Evolutionary conservation across 1,140 invertebrate genomes (phyloP).

Genomic region (Drosophila orosa): DNA sequence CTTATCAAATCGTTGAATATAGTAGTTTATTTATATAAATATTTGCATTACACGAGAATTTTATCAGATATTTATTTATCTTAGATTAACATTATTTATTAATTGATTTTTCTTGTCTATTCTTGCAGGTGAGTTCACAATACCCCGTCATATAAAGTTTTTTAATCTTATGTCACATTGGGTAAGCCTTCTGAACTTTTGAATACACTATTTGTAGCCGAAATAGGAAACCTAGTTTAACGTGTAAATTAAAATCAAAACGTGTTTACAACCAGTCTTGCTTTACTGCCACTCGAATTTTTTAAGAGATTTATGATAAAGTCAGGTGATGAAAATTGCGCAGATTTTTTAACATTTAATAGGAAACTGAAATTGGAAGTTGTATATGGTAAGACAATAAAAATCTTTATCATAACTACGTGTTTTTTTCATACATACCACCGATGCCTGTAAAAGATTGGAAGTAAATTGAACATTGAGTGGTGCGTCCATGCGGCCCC

Average conservation of each 20-base stretch:
- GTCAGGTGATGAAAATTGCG: constrained; percentile 17
- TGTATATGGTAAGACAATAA: constrained; percentile 19
- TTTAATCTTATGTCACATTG: constrained; percentile 24
- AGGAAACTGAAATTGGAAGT: constrained; percentile 28
- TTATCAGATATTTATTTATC: constrained; percentile 24
- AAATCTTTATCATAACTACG: constrained; percentile 17
- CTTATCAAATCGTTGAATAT: constrained; percentile 14
- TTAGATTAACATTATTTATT: constrained; percentile 13
- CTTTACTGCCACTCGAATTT: constrained; percentile 2
- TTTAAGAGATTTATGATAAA: constrained; percentile 25
- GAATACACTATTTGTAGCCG: neutral
- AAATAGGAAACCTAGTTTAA: neutral
- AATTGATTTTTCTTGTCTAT: constrained; percentile 28
- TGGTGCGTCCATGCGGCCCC: neutral
- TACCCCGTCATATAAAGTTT: constrained; percentile 11
- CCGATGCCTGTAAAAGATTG: neutral
- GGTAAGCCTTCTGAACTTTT: constrained; percentile 46
- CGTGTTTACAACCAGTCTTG: constrained; percentile 19
- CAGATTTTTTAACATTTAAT: constrained; percentile 22
- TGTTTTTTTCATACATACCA: neutral
- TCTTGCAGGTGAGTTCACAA: constrained; percentile 66
- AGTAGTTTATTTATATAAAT: constrained; percentile 23
- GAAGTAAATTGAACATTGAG: constrained; percentile 1
- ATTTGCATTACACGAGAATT: constrained; percentile 6
- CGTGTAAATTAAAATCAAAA: constrained; percentile 21